These are phyloP conservation scores for Parelbella ahira DNA, from an alignment of 2,888 invertebrate genomes.

Conservation along the genomic window DNA sequence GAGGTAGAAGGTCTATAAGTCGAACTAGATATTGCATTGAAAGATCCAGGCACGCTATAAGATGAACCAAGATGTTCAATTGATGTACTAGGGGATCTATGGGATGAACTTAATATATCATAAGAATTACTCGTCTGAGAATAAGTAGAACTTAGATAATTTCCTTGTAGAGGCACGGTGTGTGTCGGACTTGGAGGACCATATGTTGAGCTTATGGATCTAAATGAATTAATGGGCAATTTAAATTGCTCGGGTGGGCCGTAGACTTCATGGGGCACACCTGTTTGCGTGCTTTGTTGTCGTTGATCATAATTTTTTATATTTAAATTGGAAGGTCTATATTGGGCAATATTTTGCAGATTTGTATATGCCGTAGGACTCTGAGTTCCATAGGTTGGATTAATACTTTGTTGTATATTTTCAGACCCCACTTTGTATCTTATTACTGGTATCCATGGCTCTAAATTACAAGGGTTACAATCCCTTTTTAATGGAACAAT, in stretches of 20 bases:
- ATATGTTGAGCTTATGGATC: slow-evolving; percentile 51
- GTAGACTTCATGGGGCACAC: slow-evolving; percentile 50
- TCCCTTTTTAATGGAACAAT: slow-evolving; percentile 69
- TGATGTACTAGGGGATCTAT: slow-evolving; percentile 33
- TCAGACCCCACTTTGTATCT: slow-evolving; percentile 66
- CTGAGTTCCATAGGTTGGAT: slow-evolving; percentile 66
- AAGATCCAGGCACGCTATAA: slow-evolving; percentile 31
- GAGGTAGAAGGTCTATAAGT: slow-evolving; percentile 32
- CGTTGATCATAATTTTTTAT: slow-evolving; percentile 38
- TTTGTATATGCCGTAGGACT: slow-evolving; percentile 57
- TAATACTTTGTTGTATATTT: slow-evolving; percentile 49
- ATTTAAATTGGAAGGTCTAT: slow-evolving; percentile 47
- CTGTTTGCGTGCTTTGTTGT: slow-evolving; percentile 42
- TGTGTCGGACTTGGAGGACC: slow-evolving; percentile 51
- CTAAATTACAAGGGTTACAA: slow-evolving; percentile 89
- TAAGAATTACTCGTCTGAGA: slow-evolving; percentile 38
- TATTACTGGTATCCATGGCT: slow-evolving; percentile 90
- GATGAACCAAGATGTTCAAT: slow-evolving; percentile 33
- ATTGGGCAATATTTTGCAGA: slow-evolving; percentile 44
- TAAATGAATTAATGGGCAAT: slow-evolving; percentile 34
- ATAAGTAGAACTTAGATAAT: slow-evolving; percentile 54
- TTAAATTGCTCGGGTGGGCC: slow-evolving; percentile 49
- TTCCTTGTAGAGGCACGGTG: slow-evolving; percentile 55
- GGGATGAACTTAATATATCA: slow-evolving; percentile 37
- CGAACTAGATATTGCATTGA: slow-evolving; percentile 31